These are phyloP conservation scores for Stratiomys singularior DNA, from an alignment of 2,888 invertebrate species.

Conservation along the genomic window DNA sequence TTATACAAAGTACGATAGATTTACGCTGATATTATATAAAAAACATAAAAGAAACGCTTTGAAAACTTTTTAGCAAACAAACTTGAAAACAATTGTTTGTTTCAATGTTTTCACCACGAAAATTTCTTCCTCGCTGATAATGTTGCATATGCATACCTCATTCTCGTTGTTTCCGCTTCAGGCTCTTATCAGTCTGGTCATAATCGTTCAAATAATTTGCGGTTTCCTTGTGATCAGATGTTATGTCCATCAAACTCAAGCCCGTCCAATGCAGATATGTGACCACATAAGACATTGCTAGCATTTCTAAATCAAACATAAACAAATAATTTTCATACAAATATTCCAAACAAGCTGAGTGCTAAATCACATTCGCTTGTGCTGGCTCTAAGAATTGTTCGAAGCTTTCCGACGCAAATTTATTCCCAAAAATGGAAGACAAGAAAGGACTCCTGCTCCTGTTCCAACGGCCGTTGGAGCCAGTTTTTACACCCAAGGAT, in stretches of 20 bases:
- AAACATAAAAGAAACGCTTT: no score
- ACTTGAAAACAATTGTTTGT: no score
- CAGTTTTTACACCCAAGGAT: slow-evolving; percentile 61
- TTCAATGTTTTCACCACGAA: no score
- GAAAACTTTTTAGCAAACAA: no score
- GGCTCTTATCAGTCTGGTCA: not conserved
- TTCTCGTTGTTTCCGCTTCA: not conserved
- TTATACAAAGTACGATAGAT: no score
- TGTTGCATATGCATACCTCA: not conserved
- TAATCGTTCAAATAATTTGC: not conserved
- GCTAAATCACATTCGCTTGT: not conserved
- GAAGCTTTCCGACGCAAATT: not conserved
- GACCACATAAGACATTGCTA: not conserved
- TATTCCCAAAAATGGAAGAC: slow-evolving; percentile 49
- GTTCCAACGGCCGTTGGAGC: slow-evolving; percentile 63
- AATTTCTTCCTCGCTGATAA: no score
- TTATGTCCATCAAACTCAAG: not conserved
- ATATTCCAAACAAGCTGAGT: not conserved
- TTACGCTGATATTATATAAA: no score
- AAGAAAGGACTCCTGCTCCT: slow-evolving; percentile 59
- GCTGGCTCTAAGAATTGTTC: not conserved
- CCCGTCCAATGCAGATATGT: not conserved
- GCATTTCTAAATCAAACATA: not conserved
- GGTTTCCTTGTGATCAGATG: not conserved
- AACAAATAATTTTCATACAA: not conserved